Evolutionary conservation across 2,888 invertebrate species (phyloP).

Genomic region (Acrobasis repandana): DNA sequence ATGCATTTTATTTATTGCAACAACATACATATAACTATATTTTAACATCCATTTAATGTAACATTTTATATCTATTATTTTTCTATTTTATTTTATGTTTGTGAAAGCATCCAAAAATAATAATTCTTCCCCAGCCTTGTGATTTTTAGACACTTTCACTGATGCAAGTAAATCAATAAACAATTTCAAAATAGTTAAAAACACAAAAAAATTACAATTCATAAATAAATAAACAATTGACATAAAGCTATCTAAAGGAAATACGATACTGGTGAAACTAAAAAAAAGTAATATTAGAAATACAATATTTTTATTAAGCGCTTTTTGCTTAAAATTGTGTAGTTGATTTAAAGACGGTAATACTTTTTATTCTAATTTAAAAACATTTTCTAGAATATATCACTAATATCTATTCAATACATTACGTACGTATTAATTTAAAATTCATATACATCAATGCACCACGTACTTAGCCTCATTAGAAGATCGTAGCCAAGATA

Average conservation of each 20-base stretch:
- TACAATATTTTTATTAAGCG: slow-evolving; percentile 40
- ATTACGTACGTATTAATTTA: slow-evolving; percentile 40
- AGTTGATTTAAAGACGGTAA: slow-evolving; percentile 15
- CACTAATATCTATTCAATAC: slow-evolving; percentile 29
- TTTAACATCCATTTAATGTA: slow-evolving; percentile 33
- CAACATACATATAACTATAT: slow-evolving; percentile 39
- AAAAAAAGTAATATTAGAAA: background rate
- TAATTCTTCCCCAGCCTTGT: slow-evolving; percentile 43
- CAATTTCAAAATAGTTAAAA: background rate
- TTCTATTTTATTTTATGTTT: background rate
- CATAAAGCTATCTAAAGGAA: no score
- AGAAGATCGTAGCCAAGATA: slow-evolving; percentile 26
- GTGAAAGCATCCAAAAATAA: slow-evolving; percentile 36
- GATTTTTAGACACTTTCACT: slow-evolving; percentile 38
- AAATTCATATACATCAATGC: slow-evolving; percentile 47
- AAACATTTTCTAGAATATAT: slow-evolving; percentile 29
- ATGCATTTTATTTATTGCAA: slow-evolving; percentile 49
- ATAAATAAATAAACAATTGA: no score
- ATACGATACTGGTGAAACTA: background rate
- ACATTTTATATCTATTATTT: slow-evolving; percentile 18
- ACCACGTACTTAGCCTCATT: slow-evolving; percentile 48
- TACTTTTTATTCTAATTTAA: slow-evolving; percentile 25
- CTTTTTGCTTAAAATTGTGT: slow-evolving; percentile 44
- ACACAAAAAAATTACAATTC: no score
- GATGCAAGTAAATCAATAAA: background rate